Evolutionary conservation across 2,113 vertebrate genomes (phyloP).

Genomic region (Sarotherodon lohbergeri): DNA sequence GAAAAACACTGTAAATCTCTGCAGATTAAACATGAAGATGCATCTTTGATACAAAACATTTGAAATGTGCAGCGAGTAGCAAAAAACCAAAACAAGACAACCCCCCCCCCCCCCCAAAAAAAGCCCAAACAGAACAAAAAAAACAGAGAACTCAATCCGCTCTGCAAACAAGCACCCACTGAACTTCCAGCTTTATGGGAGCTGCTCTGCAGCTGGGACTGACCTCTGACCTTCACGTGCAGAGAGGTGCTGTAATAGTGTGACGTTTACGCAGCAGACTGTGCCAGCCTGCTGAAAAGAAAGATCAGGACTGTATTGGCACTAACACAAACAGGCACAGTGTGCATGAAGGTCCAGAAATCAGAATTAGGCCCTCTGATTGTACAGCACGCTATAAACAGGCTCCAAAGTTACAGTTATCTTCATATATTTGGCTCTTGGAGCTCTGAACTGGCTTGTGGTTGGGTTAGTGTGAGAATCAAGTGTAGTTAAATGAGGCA

Average conservation of each 20-base stretch:
- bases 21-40: neutral
- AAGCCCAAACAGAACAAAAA: neutral
- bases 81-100: neutral
- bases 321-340: slow-evolving; percentile 56
- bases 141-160: neutral
- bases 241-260: neutral
- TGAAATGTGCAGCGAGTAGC: neutral
- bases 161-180: neutral
- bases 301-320: slow-evolving; percentile 19
- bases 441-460: slow-evolving; percentile 18
- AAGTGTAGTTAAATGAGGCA: slow-evolving; percentile 21
- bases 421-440: slow-evolving; percentile 25
- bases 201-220: neutral
- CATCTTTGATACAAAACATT: neutral
- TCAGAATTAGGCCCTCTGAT: slow-evolving; percentile 59
- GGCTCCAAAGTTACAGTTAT: slow-evolving; percentile 28
- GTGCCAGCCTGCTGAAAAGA: neutral
- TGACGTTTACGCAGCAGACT: neutral
- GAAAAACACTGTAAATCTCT: neutral
- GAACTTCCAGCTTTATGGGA: neutral
- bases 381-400: slow-evolving; percentile 60
- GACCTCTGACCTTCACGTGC: neutral
- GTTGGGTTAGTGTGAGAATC: slow-evolving; percentile 13
- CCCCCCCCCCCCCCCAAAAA: too few species aligned
- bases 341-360: slow-evolving; percentile 53